Evolutionary conservation across 2,888 invertebrate species (phyloP), one percentile per base, ranked within the genome.

Genomic region (Anarsia innoxiella): DNA sequence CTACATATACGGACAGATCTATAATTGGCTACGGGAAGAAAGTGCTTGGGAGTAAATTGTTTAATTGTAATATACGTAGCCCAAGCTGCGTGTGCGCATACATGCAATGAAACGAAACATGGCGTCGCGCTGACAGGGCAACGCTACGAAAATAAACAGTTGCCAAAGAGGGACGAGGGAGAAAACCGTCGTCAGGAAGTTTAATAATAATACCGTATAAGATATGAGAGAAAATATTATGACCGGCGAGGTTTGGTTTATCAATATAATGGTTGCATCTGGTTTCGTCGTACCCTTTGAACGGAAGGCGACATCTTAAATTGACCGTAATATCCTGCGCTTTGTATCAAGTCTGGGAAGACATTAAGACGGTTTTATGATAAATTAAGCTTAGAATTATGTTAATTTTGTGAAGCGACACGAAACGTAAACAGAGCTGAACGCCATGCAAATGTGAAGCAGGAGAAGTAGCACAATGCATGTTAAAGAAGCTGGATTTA

Each of bases 11-110:
- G 45, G 41, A 43, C 40, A 44, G 42, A 51, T 47, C 66, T 66
- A 66, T 66, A 73, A 74, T 73, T 76, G 71, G 58, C 43, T 43
- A 51, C n/a, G 50, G 53, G 54, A 69, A 63, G 71, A 74, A 73
- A 76, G 69, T 68, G 69, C 66, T 74, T 70, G 72, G 73, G 73
- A 77, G 73, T 69, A 70, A 77, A 75, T 74, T 68, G 65, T 71
- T 67, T 73, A 71, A 72, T 71, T 72, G 65, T 73, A 59, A 68
- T 67, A 70, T 63, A 62, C 58, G 63, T 59, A 57, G 55, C 59
- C 3, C 8, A 19, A 3, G 4, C 4, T 25, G 25, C 25, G 25
- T n/a, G 40, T 49, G 50, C 51, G 46, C 48, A 4, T 48, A 46
- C 58, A 57, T 56, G 57, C 56, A 53, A 68, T 53, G 40, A 34